phyloP scores from a whole-genome alignment of 2,888 invertebrate species.

The Geophilus truncorum region DNA sequence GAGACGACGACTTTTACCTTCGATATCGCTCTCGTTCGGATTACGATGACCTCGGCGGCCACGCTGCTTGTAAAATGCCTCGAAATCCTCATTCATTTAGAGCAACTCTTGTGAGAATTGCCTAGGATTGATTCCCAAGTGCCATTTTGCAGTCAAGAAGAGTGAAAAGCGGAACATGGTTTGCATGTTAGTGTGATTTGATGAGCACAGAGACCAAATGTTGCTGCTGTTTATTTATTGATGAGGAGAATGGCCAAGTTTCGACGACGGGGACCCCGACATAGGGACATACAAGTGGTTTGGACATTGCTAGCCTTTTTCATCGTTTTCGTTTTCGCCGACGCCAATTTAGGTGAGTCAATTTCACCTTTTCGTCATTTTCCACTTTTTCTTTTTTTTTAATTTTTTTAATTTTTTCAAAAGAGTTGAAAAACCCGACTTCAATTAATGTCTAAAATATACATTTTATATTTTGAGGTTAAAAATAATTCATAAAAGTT shows the following conservation, averaged over 20 bases:
- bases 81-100: neutral
- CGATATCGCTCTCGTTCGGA: neutral
- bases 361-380: neutral
- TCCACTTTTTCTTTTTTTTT: neutral
- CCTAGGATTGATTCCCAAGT: neutral
- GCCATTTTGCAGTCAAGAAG: neutral
- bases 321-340: neutral
- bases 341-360: neutral
- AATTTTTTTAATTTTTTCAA: too few relatives aligned
- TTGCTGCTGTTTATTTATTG: conserved; percentile 25
- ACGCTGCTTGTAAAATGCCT: neutral
- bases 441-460: too few relatives aligned
- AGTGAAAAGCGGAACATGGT: neutral
- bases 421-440: too few relatives aligned
- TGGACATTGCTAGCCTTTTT: conserved; percentile 13
- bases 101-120: neutral
- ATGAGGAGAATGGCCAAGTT: conserved; percentile 29
- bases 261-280: conserved; percentile 25
- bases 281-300: conserved; percentile 8
- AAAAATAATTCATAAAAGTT: too few relatives aligned
- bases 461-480: too few relatives aligned
- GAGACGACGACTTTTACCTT: conserved; percentile 22
- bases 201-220: neutral
- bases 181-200: conserved; percentile 2
- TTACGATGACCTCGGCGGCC: neutral